A percentile compares a stretch with the other conserved stretches of the same genome.
phyloP scores from a whole-genome alignment of 2,888 invertebrate species.

The Meganola albula region DNA sequence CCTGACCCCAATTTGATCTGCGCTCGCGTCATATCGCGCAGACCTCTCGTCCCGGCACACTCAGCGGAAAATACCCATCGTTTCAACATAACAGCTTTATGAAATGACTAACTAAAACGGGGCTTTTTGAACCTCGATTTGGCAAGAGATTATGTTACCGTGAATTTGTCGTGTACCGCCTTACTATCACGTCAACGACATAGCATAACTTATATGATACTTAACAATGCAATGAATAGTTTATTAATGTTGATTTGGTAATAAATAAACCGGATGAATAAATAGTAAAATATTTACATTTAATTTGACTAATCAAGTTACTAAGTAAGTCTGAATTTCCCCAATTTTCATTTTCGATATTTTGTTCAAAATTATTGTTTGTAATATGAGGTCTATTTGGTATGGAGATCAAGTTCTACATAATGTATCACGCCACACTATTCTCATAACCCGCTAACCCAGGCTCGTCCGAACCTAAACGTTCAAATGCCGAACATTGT shows the following conservation, averaged over 20 bases:
- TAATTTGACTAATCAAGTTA: too few relatives aligned
- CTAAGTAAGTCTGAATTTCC: too few relatives aligned
- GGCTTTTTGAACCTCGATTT: slow-evolving; percentile 13
- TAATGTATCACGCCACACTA: slow-evolving; percentile 20
- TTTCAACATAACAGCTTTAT: slow-evolving; percentile 41
- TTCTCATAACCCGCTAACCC: slow-evolving; percentile 55
- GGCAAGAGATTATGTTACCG: slow-evolving; percentile 8
- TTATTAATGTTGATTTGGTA: too few relatives aligned
- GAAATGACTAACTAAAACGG: slow-evolving; percentile 28
- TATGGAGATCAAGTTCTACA: slow-evolving; percentile 16
- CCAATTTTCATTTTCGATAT: too few relatives aligned
- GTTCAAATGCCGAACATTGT: slow-evolving; percentile 38
- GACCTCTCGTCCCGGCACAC: slow-evolving; percentile 69
- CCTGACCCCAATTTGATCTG: slow-evolving; percentile 71
- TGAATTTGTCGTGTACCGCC: not conserved
- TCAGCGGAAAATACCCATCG: slow-evolving; percentile 70
- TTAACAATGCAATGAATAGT: too few relatives aligned
- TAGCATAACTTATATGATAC: too few relatives aligned
- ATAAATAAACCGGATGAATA: too few relatives aligned
- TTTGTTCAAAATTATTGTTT: too few relatives aligned
- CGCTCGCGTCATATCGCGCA: slow-evolving; percentile 75
- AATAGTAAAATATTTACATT: too few relatives aligned
- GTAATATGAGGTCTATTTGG: too few relatives aligned
- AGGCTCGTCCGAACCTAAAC: slow-evolving; percentile 26
- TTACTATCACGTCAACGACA: too few relatives aligned